Evolutionary conservation across 2,113 vertebrate species (phyloP).

Genomic region (Corythaeola cristata): DNA sequence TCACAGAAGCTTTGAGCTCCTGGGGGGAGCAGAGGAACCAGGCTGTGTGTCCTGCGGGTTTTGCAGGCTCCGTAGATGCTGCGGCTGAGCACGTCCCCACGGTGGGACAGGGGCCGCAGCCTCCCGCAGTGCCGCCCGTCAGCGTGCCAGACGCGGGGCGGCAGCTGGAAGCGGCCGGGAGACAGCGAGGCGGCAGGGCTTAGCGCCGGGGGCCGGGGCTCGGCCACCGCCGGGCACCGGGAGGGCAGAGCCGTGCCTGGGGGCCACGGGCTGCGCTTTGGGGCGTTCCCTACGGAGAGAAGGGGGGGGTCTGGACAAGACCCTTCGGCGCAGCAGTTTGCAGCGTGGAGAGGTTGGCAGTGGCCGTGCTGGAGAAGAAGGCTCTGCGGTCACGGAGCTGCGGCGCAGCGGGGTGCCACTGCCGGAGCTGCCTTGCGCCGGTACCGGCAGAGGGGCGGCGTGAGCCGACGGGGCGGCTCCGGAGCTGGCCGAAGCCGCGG

Average conservation of each 20-base stretch:
- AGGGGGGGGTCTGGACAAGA: neutral
- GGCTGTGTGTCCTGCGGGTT: neutral
- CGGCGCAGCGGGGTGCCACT: neutral
- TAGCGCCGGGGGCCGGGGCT: neutral
- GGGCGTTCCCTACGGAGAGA: neutral
- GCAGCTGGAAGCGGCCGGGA: neutral
- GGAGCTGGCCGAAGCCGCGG: rapidly evolving
- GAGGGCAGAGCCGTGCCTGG: neutral
- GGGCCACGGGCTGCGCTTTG: rapidly evolving
- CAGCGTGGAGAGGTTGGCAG: neutral
- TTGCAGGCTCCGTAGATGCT: neutral
- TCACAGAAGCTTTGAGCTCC: neutral
- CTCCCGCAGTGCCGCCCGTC: rapidly evolving
- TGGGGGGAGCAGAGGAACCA: neutral
- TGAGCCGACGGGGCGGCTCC: rapidly evolving
- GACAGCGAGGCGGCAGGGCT: neutral
- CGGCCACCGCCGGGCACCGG: neutral
- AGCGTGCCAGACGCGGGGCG: rapidly evolving
- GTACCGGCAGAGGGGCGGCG: neutral
- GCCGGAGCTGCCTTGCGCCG: neutral
- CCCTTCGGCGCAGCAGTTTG: neutral
- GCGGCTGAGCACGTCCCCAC: rapidly evolving
- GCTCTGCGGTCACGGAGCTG: rapidly evolving
- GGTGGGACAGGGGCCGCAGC: neutral
- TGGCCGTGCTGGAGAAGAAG: neutral